phyloP scores from a whole-genome alignment of 1,140 invertebrate species.

The Lineus longissimus region DNA sequence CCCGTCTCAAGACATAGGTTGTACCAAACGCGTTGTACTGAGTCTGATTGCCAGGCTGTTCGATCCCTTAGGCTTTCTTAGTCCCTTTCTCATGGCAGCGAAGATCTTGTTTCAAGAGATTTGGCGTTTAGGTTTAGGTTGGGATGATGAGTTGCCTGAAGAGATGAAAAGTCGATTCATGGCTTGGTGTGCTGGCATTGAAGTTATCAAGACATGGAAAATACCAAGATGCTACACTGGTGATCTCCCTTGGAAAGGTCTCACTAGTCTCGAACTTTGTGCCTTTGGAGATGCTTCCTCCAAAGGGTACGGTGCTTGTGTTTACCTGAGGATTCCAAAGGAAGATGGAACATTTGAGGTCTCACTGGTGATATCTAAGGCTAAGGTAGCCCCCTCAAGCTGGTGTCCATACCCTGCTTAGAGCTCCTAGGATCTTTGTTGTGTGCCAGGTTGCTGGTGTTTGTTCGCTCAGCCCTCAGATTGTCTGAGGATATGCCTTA shows the following conservation, averaged over 20 bases:
- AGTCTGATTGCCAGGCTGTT: not conserved
- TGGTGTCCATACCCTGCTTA: no score
- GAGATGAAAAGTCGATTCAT: not conserved
- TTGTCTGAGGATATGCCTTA: constrained; percentile 8
- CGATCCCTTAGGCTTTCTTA: constrained; percentile 4
- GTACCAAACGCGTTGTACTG: not conserved
- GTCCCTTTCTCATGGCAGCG: not conserved
- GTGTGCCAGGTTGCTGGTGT: not conserved
- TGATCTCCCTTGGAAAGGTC: no score
- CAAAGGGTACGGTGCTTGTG: no score
- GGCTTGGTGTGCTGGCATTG: not conserved
- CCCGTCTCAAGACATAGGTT: not conserved
- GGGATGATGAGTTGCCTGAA: not conserved
- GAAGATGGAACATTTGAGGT: no score
- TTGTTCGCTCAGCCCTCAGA: not conserved
- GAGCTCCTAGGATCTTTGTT: no score
- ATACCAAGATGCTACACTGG: not conserved
- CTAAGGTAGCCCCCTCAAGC: no score
- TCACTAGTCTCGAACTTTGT: no score
- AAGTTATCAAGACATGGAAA: not conserved
- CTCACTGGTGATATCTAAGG: no score
- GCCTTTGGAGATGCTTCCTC: no score
- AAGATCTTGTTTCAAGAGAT: constrained; percentile 3
- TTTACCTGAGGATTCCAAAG: no score
- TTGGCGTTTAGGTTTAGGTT: not conserved